Conservation (phyloP, 2,797 vertebrate genomes). For the Sebastes itinus region DNA sequence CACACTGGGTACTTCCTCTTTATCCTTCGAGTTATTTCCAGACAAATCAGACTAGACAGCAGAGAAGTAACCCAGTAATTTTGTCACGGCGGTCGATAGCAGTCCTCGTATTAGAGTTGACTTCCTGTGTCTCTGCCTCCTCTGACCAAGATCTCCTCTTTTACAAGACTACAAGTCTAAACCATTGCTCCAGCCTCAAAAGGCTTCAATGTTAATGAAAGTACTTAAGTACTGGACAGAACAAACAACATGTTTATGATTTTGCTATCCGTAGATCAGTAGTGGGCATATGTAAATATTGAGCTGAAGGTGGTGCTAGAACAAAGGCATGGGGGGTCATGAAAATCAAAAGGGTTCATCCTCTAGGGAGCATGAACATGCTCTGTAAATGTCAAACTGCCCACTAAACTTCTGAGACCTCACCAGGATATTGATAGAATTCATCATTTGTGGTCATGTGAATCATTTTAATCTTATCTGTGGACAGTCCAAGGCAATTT, state of each 20-base stretch:
- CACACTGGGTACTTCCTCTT: constrained; percentile 10
- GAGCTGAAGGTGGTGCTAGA: background rate
- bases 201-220: background rate
- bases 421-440: background rate
- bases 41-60: constrained; percentile 43
- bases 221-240: background rate
- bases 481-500: no score
- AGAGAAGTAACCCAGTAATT: constrained; percentile 35
- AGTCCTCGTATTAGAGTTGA: constrained; percentile 25
- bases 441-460: background rate
- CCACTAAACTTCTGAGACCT: background rate
- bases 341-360: background rate
- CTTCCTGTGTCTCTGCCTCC: background rate
- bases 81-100: constrained; percentile 33
- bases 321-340: background rate
- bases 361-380: background rate
- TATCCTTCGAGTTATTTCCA: constrained; percentile 26
- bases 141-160: background rate
- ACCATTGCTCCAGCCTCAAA: background rate
- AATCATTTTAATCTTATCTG: background rate
- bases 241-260: background rate
- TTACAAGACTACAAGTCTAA: background rate
- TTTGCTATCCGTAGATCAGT: background rate
- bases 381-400: background rate
- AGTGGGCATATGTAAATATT: background rate